phyloP scores from a whole-genome alignment of 2,113 vertebrate species.

The Microcebus murinus region DNA sequence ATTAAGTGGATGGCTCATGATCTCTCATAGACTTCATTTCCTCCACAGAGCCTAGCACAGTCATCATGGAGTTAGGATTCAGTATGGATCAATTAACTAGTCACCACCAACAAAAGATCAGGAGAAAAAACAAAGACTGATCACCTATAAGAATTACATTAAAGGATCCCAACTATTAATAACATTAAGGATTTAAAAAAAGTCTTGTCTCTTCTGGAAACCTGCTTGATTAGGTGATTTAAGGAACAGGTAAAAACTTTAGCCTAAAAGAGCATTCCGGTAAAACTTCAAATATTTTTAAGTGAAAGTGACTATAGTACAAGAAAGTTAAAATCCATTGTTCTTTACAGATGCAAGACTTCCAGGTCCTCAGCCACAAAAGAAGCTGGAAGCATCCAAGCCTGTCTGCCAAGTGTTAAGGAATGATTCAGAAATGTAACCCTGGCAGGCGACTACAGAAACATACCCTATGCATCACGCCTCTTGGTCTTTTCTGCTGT shows the following conservation, averaged over 20 bases:
- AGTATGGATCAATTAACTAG: neutral
- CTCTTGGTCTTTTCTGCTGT: neutral
- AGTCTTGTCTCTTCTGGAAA: neutral
- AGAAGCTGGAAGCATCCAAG: neutral
- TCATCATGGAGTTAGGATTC: neutral
- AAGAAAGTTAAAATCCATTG: neutral
- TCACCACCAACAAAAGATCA: neutral
- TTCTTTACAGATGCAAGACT: neutral
- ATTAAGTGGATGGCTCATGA: neutral
- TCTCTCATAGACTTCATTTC: neutral
- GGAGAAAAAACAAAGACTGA: neutral
- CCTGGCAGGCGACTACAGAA: neutral
- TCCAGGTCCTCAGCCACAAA: neutral
- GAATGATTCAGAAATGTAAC: constrained; percentile 48
- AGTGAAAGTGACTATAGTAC: neutral
- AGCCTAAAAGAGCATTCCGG: neutral
- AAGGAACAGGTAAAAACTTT: neutral
- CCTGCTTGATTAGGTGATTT: neutral
- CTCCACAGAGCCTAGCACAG: neutral
- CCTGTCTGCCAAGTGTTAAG: constrained; percentile 45
- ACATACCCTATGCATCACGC: neutral
- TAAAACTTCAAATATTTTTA: neutral
- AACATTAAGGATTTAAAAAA: neutral
- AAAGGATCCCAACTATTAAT: neutral
- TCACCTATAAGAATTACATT: neutral